Conservation (phyloP, 2,888 invertebrate genomes). For the Alcis repandata region DNA sequence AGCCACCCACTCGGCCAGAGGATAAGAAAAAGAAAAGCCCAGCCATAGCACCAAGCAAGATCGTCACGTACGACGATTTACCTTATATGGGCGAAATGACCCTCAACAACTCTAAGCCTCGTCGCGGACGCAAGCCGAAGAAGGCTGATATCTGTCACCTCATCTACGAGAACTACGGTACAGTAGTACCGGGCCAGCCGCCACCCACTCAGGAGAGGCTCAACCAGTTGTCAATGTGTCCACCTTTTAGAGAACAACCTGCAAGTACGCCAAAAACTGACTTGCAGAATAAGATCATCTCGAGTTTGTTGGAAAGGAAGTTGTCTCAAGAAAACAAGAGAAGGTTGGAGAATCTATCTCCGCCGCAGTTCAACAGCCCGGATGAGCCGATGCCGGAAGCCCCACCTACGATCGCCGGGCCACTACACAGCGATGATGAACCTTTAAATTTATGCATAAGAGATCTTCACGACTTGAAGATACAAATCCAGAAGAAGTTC, state of each 20-base stretch:
- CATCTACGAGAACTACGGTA: constrained; percentile 96
- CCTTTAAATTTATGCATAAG: constrained; percentile 94
- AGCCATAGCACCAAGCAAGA: constrained; percentile 77
- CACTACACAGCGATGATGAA: constrained; percentile 86
- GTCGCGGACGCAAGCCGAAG: constrained; percentile 95
- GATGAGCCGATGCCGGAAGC: constrained; percentile 74
- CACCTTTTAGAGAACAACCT: constrained; percentile 62
- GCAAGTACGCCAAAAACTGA: constrained; percentile 85
- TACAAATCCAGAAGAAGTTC: constrained; percentile 88
- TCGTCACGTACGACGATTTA: constrained; percentile 92
- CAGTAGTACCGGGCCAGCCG: constrained; percentile 92
- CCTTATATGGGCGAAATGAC: constrained; percentile 98
- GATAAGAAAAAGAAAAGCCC: constrained; percentile 74
- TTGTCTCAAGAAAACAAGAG: constrained; percentile 89
- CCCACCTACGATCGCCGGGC: constrained; percentile 68
- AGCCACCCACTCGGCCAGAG: constrained; percentile 55
- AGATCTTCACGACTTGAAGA: constrained; percentile 90
- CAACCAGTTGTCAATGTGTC: constrained; percentile 59
- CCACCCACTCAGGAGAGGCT: constrained; percentile 79
- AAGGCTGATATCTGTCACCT: constrained; percentile 97
- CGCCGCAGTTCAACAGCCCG: constrained; percentile 69
- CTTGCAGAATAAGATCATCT: constrained; percentile 89
- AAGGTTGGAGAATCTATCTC: constrained; percentile 69
- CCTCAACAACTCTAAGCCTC: constrained; percentile 94
- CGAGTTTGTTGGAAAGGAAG: constrained; percentile 89